Conservation (phyloP, 2,113 vertebrate species). For the Phrynosoma blainvillii region DNA sequence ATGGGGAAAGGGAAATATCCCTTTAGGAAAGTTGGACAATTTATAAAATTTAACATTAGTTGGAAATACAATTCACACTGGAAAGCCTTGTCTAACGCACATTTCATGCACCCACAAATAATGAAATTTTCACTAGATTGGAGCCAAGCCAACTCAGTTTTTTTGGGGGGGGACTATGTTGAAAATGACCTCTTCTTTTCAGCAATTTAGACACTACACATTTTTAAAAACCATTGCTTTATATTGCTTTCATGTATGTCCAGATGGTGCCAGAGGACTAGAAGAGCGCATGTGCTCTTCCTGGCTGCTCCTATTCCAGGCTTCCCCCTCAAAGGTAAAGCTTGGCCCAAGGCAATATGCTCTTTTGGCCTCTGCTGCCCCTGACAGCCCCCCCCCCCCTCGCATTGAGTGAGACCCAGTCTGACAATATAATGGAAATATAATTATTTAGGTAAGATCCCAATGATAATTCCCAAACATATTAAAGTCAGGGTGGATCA, state of each 20-base stretch:
- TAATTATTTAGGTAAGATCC: background rate
- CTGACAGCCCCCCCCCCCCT: too few species aligned
- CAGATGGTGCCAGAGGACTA: too few species aligned
- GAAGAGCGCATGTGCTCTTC: too few species aligned
- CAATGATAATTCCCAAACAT: background rate
- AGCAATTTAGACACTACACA: background rate
- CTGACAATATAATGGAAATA: background rate
- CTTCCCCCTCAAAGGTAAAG: too few species aligned
- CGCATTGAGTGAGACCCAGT: too few species aligned
- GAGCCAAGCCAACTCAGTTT: background rate
- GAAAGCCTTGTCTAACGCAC: background rate
- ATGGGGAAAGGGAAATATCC: background rate
- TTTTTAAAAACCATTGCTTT: background rate
- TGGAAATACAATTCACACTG: background rate
- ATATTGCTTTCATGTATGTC: background rate
- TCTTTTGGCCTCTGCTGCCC: too few species aligned
- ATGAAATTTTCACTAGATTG: background rate
- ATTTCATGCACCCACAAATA: background rate
- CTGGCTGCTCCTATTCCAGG: too few species aligned
- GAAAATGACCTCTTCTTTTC: background rate
- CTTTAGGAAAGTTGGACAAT: background rate
- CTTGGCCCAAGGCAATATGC: too few species aligned
- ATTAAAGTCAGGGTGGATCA: background rate
- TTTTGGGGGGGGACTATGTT: background rate
- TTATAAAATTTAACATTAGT: background rate